Evolutionary conservation across 1,140 invertebrate species (phyloP).

Genomic region (Venturia canescens): DNA sequence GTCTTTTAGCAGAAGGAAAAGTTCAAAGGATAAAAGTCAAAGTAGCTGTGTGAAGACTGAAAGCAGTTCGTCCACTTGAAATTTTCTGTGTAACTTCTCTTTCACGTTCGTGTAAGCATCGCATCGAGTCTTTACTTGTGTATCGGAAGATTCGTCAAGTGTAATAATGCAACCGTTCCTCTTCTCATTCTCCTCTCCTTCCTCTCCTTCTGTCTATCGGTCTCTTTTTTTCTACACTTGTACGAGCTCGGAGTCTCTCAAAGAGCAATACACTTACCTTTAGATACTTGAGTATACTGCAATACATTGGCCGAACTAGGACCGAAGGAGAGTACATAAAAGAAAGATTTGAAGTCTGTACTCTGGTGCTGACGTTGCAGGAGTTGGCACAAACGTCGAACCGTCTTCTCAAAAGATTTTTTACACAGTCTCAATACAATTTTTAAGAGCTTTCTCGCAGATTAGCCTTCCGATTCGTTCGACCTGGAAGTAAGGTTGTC

Average conservation of each 20-base stretch:
- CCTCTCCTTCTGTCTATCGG: no score
- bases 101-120: constrained; percentile 2
- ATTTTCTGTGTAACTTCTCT: constrained; percentile 2
- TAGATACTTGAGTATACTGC: constrained; percentile 1
- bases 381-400: background rate
- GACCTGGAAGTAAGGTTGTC: background rate
- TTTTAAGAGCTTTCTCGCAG: background rate
- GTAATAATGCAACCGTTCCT: background rate
- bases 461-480: background rate
- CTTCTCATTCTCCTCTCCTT: no score
- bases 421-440: background rate
- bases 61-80: background rate
- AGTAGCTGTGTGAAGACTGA: background rate
- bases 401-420: background rate
- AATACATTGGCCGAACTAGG: background rate
- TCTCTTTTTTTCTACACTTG: background rate
- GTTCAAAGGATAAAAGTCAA: constrained; percentile 16
- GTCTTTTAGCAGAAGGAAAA: background rate
- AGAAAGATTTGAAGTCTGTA: background rate
- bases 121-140: background rate
- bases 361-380: background rate
- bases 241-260: constrained; percentile 11
- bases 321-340: background rate
- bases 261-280: background rate
- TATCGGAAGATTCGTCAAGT: constrained; percentile 19